phyloP scores from a whole-genome alignment of 1,140 invertebrate species.

The Ephestia elutella region DNA sequence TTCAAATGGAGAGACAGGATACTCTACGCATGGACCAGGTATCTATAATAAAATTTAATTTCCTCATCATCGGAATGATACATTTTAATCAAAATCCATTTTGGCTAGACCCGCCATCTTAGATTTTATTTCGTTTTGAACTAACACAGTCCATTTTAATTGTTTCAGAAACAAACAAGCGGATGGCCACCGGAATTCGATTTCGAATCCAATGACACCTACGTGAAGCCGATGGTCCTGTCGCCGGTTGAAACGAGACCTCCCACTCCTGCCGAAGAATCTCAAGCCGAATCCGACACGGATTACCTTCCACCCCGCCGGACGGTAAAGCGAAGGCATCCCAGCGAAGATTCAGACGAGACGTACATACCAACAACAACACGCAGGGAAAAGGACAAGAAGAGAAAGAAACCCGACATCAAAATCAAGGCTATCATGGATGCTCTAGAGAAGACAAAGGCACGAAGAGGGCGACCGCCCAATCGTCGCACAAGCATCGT shows the following conservation, averaged over 20 bases:
- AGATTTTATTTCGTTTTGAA: too few relatives aligned
- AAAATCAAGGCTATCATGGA: constrained; percentile 61
- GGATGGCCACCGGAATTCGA: constrained; percentile 14
- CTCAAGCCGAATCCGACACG: constrained; percentile 51
- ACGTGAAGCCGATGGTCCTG: background rate
- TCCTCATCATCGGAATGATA: too few relatives aligned
- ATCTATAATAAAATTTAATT: too few relatives aligned
- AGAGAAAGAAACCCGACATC: constrained; percentile 48
- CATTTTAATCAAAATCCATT: too few relatives aligned
- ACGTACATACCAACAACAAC: constrained; percentile 44
- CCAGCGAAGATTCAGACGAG: constrained; percentile 64
- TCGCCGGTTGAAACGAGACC: constrained; percentile 18
- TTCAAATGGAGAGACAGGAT: constrained; percentile 59
- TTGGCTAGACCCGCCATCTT: too few relatives aligned
- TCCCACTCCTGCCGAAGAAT: constrained; percentile 59
- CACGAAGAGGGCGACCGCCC: constrained; percentile 56
- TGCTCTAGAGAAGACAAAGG: constrained; percentile 51
- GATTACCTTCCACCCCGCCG: constrained; percentile 38
- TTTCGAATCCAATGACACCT: background rate
- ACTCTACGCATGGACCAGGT: constrained; percentile 9
- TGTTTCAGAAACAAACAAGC: constrained; percentile 1
- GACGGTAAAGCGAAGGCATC: constrained; percentile 35
- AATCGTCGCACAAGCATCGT: constrained; percentile 57
- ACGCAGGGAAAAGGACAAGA: constrained; percentile 45
- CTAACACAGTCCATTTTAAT: background rate